Conservation (phyloP, 2,113 vertebrate species). For the Cyphomyrus discorhynchus region DNA sequence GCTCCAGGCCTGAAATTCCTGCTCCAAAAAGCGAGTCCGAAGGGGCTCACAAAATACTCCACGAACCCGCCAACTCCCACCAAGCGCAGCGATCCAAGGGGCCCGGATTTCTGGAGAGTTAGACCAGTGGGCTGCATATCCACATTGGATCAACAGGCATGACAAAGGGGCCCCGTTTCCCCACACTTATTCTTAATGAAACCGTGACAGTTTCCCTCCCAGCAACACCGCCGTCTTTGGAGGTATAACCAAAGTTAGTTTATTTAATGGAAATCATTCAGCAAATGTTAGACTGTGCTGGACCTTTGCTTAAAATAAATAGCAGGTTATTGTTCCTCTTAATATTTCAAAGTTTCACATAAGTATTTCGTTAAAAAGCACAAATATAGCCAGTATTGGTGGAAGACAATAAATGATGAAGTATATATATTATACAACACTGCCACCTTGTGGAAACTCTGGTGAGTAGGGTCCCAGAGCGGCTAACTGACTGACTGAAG, state of each 20-base stretch:
- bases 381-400: background rate
- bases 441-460: slow-evolving; percentile 32
- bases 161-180: background rate
- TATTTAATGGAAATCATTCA: background rate
- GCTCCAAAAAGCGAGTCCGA: background rate
- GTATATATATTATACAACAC: slow-evolving; percentile 12
- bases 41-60: background rate
- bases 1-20: background rate
- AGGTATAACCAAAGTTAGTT: background rate
- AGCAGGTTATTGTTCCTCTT: background rate
- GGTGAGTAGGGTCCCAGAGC: background rate
- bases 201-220: background rate
- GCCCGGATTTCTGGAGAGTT: background rate
- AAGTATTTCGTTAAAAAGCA: background rate
- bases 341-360: background rate
- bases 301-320: background rate
- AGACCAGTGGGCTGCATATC: background rate
- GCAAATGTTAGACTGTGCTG: background rate
- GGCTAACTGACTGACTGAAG: background rate
- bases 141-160: background rate
- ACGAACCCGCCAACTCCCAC: background rate
- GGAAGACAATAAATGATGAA: background rate
- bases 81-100: background rate
- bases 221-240: background rate
- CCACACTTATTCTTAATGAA: background rate